Evolutionary conservation across 2,888 invertebrate genomes (phyloP), one percentile per base, ranked within the genome.

Genomic region (Stenurella melanura): DNA sequence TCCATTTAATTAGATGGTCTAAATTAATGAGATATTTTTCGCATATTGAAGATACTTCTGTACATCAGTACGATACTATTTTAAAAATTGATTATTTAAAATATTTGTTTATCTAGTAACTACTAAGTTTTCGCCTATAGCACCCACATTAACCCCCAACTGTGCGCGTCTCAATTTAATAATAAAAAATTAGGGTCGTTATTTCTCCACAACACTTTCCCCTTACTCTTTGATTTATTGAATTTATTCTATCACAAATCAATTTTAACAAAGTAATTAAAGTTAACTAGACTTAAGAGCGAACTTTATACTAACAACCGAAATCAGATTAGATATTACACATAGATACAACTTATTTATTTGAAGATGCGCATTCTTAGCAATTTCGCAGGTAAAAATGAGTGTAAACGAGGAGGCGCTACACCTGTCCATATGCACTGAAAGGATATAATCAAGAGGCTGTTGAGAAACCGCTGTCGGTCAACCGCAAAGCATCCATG

Each of bases 381-480:
- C 64, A 57, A 64, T 70, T 75, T 75, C 63, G 75, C 75, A 75
- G 75, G 75, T 75, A 75, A 64, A 70, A 42, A 38, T 64, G 75
- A 70, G 64, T 64, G 64, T 69, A 70, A 75, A 69, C 70, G 70
- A 75, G 57, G 21, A 56, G 60, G 60, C 34, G 64, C 38, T 75
- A 68, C 75, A 75, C 75, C 75, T 75, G 75, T 70, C 70, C n/a
- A 54, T 34, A 58, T 70, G 38, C 75, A 70, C 64, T 69, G 61
- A 61, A 74, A 63, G 74, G 69, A 74, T 56, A 56, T 74, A 69
- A 74, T 74, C 56, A 74, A 67, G 74, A 74, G 63, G 69, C 30
- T 74, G 68, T 30, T 34, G 57, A 57, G 34, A 56, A 38, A 34
- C 64, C 64, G 73, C 57, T 56, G 58, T 61, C 67, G 69, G 63